Conservation (phyloP, 2,113 vertebrate genomes). For the human region GRCh38 chr5:117263001-117263500, state of each 20-base stretch:
- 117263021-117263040: constrained; percentile 76
- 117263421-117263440: neutral
- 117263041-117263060: constrained; percentile 80
- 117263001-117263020: constrained; percentile 73
- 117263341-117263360: constrained; percentile 56
- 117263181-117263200: constrained; percentile 56
- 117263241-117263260: constrained; percentile 42
- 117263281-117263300: neutral
- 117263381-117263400: neutral
- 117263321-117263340: constrained; percentile 51
- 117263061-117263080: constrained; percentile 65
- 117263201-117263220: constrained; percentile 55
- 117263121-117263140: constrained; percentile 74
- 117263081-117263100: constrained; percentile 80
- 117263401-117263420: neutral
- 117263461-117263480: neutral
- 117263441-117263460: constrained; percentile 1
- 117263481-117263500: neutral
- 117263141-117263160: constrained; percentile 53
- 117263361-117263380: constrained; percentile 49
- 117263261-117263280: constrained; percentile 56
- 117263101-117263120: constrained; percentile 71
- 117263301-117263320: constrained; percentile 54
- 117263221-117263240: constrained; percentile 38
- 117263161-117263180: constrained; percentile 50